These are phyloP conservation scores for Brassicogethes aeneus DNA, from an alignment of 2,888 invertebrate genomes.

Conservation along the genomic window DNA sequence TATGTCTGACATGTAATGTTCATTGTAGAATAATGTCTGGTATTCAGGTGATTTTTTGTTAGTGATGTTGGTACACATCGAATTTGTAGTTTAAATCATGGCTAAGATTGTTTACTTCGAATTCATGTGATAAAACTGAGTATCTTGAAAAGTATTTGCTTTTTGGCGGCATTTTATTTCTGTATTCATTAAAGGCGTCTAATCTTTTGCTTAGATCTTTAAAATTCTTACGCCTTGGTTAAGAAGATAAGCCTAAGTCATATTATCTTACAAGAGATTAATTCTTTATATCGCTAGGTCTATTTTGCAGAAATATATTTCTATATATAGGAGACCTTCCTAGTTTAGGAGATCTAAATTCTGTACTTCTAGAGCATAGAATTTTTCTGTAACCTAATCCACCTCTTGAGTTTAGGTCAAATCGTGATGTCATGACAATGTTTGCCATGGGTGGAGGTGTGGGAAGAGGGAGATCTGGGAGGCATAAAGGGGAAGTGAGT, in stretches of 20 bases:
- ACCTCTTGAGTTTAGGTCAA: conserved; percentile 31
- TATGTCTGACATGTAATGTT: conserved; percentile 39
- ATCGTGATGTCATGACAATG: conserved; percentile 35
- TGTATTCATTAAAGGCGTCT: conserved; percentile 17
- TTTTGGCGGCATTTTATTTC: conserved; percentile 6
- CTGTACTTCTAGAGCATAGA: conserved; percentile 29
- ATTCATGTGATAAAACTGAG: conserved; percentile 31
- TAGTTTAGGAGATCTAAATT: conserved; percentile 25
- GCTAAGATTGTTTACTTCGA: conserved; percentile 33
- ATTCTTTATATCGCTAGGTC: not conserved
- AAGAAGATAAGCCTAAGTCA: conserved; percentile 6
- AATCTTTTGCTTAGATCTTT: conserved; percentile 21
- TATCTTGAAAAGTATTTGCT: conserved; percentile 33
- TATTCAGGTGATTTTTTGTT: conserved; percentile 24
- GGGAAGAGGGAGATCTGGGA: conserved; percentile 36
- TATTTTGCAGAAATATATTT: not conserved
- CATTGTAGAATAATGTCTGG: conserved; percentile 32
- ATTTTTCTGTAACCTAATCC: conserved; percentile 32
- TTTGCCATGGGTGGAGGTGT: conserved; percentile 40
- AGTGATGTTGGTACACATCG: conserved; percentile 16
- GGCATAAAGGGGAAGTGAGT: conserved; percentile 24
- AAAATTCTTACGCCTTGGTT: conserved; percentile 25
- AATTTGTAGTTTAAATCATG: conserved; percentile 27
- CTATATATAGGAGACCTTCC: conserved; percentile 11
- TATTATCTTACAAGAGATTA: conserved; percentile 1